Conservation (phyloP, 2,113 vertebrate species). For the Oncorhynchus gorbuscha region DNA sequence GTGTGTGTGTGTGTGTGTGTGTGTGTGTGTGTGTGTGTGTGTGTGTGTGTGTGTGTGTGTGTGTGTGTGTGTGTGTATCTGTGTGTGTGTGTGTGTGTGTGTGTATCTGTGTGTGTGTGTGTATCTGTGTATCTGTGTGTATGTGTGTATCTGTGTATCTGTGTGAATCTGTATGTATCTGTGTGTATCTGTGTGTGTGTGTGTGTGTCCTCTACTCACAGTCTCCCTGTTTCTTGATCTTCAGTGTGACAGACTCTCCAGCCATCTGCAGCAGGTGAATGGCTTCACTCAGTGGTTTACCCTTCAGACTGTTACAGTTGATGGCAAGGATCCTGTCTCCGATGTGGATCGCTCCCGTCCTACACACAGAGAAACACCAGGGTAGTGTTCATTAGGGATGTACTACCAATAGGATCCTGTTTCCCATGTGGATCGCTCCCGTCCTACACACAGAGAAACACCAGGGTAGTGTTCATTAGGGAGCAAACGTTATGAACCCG, state of each 20-base stretch:
- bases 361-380: no score
- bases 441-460: no score
- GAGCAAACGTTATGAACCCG: no score
- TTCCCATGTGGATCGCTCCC: no score
- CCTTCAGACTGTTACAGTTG: conserved; percentile 97
- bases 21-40: neutral
- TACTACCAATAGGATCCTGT: no score
- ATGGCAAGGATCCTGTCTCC: conserved; percentile 81
- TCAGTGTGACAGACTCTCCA: conserved; percentile 96
- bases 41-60: neutral
- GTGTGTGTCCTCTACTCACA: conserved; percentile 73
- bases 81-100: neutral
- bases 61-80: no score
- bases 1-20: neutral
- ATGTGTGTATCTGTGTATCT: no score
- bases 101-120: conserved; percentile 10
- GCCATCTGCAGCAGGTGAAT: conserved; percentile 97
- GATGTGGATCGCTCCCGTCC: no score
- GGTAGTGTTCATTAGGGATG: no score
- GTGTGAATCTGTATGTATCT: no score
- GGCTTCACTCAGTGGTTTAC: conserved; percentile 97
- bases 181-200: neutral
- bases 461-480: no score
- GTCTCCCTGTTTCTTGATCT: conserved; percentile 97
- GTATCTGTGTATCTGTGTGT: no score